These are phyloP conservation scores for Lethrus apterus DNA, from an alignment of 1,140 invertebrate genomes.

Conservation along the genomic window DNA sequence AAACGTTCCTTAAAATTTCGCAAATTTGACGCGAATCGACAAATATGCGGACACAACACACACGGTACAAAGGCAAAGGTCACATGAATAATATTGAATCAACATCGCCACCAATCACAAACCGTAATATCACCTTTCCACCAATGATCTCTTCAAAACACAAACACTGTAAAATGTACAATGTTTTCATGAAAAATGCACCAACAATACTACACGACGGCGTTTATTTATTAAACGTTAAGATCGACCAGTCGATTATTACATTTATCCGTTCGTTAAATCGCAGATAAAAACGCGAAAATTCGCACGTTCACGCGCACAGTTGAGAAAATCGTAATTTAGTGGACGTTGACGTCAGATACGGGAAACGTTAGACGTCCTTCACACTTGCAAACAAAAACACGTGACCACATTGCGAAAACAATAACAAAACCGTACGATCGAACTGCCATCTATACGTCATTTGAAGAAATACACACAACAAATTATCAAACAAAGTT, in stretches of 20 bases:
- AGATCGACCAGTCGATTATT: too few relatives aligned
- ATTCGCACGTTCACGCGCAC: constrained; percentile 1
- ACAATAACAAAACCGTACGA: neutral
- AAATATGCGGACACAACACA: constrained; percentile 13
- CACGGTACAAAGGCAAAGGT: constrained; percentile 19
- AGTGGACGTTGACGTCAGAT: constrained; percentile 14
- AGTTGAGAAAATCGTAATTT: neutral
- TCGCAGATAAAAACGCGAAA: too few relatives aligned
- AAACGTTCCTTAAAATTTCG: too few relatives aligned
- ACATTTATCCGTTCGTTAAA: too few relatives aligned
- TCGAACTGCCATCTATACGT: neutral
- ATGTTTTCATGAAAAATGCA: constrained; percentile 18
- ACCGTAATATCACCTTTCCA: constrained; percentile 5
- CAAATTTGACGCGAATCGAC: too few relatives aligned
- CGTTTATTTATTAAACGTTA: too few relatives aligned
- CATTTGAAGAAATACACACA: neutral
- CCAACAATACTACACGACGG: constrained; percentile 16
- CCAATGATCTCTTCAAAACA: constrained; percentile 21
- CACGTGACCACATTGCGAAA: constrained; percentile 9
- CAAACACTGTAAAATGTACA: constrained; percentile 15
- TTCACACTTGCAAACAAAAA: constrained; percentile 16
- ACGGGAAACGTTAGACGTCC: constrained; percentile 12
- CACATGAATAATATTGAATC: constrained; percentile 24
- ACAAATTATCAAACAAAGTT: neutral
- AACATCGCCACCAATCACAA: constrained; percentile 14